Conservation (phyloP, 2,113 vertebrate species). For the Nesoenas mayeri region DNA sequence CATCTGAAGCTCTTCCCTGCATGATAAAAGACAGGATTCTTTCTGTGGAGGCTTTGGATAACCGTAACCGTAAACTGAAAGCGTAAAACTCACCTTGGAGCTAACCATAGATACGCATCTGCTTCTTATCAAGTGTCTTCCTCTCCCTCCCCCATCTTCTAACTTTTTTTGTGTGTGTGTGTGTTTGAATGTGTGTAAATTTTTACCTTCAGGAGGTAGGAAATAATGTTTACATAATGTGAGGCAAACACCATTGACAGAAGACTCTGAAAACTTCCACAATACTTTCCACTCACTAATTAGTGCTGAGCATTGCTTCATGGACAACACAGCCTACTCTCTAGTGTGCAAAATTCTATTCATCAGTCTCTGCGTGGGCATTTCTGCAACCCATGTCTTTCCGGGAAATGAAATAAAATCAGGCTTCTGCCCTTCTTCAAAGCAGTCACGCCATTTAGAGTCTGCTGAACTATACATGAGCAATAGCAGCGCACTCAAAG, state of each 20-base stretch:
- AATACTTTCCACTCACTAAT: neutral
- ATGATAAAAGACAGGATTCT: slow-evolving; percentile 23
- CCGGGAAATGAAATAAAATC: neutral
- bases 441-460: neutral
- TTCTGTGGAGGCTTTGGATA: neutral
- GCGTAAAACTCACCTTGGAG: slow-evolving; percentile 19
- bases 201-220: slow-evolving; percentile 16
- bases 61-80: neutral
- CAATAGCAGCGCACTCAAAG: neutral
- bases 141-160: neutral
- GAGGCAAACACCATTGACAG: neutral
- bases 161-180: neutral
- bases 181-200: neutral
- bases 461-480: neutral
- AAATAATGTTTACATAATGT: neutral
- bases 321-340: neutral
- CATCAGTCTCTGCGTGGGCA: rapidly evolving
- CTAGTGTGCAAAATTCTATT: neutral
- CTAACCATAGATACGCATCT: neutral
- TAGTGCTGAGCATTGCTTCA: rapidly evolving
- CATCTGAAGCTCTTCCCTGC: neutral
- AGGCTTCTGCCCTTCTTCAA: neutral
- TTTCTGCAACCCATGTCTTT: neutral
- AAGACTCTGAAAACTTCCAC: neutral
- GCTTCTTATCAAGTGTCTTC: slow-evolving; percentile 45